Base-by-base conservation (phyloP, 1,140 invertebrate genomes). In the Zaprionus davidi region DNA sequence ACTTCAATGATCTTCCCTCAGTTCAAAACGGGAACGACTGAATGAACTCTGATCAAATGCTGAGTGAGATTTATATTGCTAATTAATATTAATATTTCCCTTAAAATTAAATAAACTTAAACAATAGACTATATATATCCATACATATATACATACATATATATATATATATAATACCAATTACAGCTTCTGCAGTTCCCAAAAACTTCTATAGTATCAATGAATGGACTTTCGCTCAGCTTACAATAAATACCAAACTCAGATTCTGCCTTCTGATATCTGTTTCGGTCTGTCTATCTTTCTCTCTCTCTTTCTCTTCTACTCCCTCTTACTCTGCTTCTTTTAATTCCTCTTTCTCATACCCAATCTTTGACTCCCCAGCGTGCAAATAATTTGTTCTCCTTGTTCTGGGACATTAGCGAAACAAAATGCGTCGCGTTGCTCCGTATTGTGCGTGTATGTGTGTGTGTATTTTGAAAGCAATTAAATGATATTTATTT, bases 401-500 rank as follows among this genome's bases (percentile, higher is more conserved):
- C 15, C 20, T 56, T 51, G 67, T 80, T 83, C 46, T 64, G 56
- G 58, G 62, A 82, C 76, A 86, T 88, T 80, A 67, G 73, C 64
- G 53, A 44, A 17, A 72, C 63, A 66, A 87, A 82, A 55, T 78
- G 28, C 44, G 58, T 66, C 28, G 38, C 24, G 11, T 31, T 57
- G 28, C 36, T 41, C 63, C 44, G 36, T 22, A 9, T 22, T 56
- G 15, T 36, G n/a, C 31, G 9, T 46, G 4, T 65, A 34, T 56
- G 66, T 58, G 49, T 66, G 56, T 34, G 58, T 64, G 75, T 78
- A 71, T 81, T 88, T 72, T 64, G 53, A 78, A 81, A 81, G 84
- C 81, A 88, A 81, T 87, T 88, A 71, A 82, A 72, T 72, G 70
- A 69, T 88, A 78, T 87, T 82, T 87, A 75, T 83, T 80, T 81